Conservation (phyloP, 1,140 invertebrate species). For the Pogonognathellus flavescens region DNA sequence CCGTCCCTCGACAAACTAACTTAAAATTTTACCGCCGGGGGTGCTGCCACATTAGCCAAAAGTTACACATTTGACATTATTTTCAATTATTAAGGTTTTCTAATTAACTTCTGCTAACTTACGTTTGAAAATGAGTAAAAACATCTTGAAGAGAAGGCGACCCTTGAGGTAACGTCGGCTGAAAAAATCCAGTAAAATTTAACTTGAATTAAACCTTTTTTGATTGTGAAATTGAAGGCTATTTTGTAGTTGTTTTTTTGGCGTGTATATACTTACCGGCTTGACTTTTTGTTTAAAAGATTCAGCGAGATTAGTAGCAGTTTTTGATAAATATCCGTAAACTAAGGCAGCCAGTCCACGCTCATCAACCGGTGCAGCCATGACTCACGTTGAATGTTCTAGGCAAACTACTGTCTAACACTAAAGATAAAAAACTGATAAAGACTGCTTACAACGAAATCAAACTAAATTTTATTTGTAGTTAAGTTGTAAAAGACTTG, state of each 20-base stretch:
- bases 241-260: neutral
- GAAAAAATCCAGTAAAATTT: slow-evolving; percentile 36
- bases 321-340: slow-evolving; percentile 64
- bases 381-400: neutral
- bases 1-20: too few relatives aligned
- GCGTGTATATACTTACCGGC: slow-evolving; percentile 61
- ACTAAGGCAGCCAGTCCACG: slow-evolving; percentile 63
- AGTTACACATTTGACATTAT: too few relatives aligned
- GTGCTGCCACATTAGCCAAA: too few relatives aligned
- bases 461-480: neutral
- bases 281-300: slow-evolving; percentile 62
- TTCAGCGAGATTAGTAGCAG: slow-evolving; percentile 57
- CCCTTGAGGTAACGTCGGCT: slow-evolving; percentile 60
- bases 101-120: too few relatives aligned
- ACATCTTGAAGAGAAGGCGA: slow-evolving; percentile 62
- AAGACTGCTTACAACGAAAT: neutral
- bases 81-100: too few relatives aligned
- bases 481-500: too few relatives aligned
- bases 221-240: too few relatives aligned
- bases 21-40: too few relatives aligned
- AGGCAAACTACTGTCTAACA: too few relatives aligned
- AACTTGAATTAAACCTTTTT: neutral
- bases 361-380: slow-evolving; percentile 39
- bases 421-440: neutral
- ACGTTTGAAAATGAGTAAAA: slow-evolving; percentile 63